These are phyloP conservation scores for Drosophila prolongata DNA, from an alignment of 2,888 invertebrate genomes.

Conservation along the genomic window DNA sequence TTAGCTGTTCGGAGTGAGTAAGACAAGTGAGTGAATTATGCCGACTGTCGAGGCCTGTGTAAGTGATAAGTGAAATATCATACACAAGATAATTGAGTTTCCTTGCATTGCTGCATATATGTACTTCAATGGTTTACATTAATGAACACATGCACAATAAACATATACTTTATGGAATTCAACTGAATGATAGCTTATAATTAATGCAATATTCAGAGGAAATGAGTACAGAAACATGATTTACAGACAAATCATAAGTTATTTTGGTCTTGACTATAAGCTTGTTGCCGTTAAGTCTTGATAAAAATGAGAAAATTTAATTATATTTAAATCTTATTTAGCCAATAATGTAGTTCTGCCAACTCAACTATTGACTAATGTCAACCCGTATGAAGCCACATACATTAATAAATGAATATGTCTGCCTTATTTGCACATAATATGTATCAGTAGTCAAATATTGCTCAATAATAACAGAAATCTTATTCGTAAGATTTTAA, in stretches of 20 bases:
- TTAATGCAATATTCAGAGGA: conserved; percentile 2
- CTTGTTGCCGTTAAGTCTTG: no score
- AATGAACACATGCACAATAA: conserved; percentile 12
- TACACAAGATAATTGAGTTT: conserved; percentile 42
- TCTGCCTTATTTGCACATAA: no score
- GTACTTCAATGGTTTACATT: conserved; percentile 11
- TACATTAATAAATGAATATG: no score
- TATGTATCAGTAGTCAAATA: no score
- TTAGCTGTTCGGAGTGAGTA: conserved; percentile 7
- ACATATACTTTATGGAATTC: conserved; percentile 13
- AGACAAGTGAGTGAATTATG: conserved; percentile 36
- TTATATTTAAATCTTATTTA: no score
- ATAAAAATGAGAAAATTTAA: no score
- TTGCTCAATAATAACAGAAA: no score
- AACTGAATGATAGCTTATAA: conserved; percentile 21
- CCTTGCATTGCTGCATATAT: conserved; percentile 1
- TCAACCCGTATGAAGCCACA: no score
- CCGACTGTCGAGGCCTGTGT: conserved; percentile 20
- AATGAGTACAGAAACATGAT: not conserved
- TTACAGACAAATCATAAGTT: not conserved
- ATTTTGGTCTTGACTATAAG: not conserved
- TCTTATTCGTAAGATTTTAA: no score
- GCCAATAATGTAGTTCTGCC: no score
- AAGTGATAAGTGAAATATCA: conserved; percentile 43
- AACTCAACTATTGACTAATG: no score